phyloP scores from a whole-genome alignment of 2,797 vertebrate species.

The Balearica regulorum region DNA sequence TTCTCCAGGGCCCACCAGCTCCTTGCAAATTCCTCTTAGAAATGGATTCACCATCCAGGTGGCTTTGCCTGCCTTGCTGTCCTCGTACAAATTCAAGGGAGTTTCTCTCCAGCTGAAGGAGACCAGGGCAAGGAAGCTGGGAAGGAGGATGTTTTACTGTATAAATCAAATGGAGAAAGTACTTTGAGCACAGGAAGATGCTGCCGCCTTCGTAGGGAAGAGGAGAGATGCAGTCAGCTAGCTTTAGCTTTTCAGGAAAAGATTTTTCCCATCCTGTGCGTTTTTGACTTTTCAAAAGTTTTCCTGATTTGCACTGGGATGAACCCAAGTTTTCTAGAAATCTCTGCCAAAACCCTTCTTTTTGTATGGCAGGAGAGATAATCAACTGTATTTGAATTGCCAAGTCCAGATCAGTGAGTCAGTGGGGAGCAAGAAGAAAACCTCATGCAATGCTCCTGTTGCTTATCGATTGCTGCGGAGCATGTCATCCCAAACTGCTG shows the following conservation, averaged over 20 bases:
- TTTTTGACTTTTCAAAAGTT: neutral
- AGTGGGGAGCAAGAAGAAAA: neutral
- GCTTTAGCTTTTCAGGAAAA: neutral
- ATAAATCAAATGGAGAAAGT: neutral
- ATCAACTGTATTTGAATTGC: neutral
- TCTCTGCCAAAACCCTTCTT: neutral
- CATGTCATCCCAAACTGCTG: neutral
- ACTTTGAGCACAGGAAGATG: neutral
- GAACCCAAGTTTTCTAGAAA: constrained; percentile 5
- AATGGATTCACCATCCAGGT: neutral
- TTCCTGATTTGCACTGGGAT: neutral
- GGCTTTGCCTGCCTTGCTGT: neutral
- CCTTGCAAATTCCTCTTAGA: neutral
- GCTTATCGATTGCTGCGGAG: neutral
- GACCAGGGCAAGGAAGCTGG: neutral
- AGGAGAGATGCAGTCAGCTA: neutral
- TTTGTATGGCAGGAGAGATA: neutral
- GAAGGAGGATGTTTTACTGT: neutral
- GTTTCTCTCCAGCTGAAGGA: neutral
- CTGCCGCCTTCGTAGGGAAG: neutral
- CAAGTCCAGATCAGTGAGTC: neutral
- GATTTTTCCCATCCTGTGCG: neutral
- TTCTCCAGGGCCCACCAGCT: neutral
- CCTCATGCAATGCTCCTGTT: neutral
- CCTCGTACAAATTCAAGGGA: neutral